Percentiles rank a stretch among this genome's conserved stretches.
phyloP scores from a whole-genome alignment of 2,113 vertebrate genomes.

The Peromyscus polionotus region DNA sequence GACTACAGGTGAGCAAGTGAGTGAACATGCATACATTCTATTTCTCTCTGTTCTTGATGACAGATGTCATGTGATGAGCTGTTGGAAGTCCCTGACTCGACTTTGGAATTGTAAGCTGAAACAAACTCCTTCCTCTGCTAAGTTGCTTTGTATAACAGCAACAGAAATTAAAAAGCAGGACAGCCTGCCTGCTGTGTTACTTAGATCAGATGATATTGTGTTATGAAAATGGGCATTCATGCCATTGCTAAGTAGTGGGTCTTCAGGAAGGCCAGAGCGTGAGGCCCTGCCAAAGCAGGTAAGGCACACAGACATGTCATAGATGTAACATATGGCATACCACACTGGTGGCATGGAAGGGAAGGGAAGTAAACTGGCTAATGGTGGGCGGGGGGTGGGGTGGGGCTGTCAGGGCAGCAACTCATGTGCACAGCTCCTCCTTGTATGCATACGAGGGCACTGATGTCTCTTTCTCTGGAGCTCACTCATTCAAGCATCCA shows the following conservation, averaged over 20 bases:
- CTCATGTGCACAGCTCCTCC: background rate
- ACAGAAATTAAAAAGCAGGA: background rate
- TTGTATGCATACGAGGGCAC: background rate
- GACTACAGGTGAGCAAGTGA: background rate
- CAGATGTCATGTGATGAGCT: background rate
- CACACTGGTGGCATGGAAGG: background rate
- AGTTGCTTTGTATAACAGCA: background rate
- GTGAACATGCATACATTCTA: too few relatives aligned
- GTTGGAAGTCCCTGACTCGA: background rate
- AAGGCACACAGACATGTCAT: background rate
- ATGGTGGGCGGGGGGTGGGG: too few relatives aligned
- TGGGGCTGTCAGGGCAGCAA: background rate
- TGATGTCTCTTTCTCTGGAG: conserved; percentile 59
- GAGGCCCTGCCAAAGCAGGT: background rate
- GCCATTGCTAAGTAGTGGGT: fast-evolving
- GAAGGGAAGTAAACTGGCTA: background rate
- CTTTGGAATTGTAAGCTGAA: background rate
- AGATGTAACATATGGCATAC: background rate
- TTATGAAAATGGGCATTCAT: background rate
- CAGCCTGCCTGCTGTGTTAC: background rate
- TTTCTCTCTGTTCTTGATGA: background rate
- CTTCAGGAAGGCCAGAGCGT: background rate
- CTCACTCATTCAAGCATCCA: background rate
- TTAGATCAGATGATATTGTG: background rate
- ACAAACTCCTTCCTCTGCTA: background rate